phyloP scores from a whole-genome alignment of 2,797 vertebrate species.

The Neoniphon sammara region DNA sequence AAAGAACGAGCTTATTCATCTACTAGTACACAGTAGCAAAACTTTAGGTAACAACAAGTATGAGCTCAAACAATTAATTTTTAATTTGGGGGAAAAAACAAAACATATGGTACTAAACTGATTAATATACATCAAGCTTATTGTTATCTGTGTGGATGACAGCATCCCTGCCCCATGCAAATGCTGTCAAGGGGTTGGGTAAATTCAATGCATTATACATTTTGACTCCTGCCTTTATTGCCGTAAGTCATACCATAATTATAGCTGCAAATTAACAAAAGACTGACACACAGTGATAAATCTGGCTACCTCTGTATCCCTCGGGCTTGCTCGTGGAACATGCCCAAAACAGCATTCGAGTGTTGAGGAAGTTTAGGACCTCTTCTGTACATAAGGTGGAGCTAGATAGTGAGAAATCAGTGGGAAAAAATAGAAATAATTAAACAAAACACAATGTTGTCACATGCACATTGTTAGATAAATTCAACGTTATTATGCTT shows the following conservation, averaged over 20 bases:
- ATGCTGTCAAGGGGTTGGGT: not conserved
- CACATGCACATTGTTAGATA: not conserved
- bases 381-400: constrained; percentile 95
- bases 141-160: not conserved
- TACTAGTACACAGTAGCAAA: not conserved
- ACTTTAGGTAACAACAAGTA: not conserved
- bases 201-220: not conserved
- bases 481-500: not conserved
- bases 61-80: not conserved
- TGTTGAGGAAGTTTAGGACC: constrained; percentile 93
- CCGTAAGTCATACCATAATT: not conserved
- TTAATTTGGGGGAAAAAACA: too few species aligned
- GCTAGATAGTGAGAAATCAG: constrained; percentile 75
- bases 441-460: not conserved
- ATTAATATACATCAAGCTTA: not conserved
- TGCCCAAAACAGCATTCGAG: constrained; percentile 98
- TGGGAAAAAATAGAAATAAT: not conserved
- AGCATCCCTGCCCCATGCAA: not conserved
- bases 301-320: constrained; percentile 91
- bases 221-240: not conserved
- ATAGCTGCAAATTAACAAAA: not conserved
- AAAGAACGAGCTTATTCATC: not conserved
- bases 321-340: constrained; percentile 98
- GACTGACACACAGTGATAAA: not conserved
- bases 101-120: too few species aligned